These are phyloP conservation scores for Glaucopsyche alexis DNA, from an alignment of 2,888 invertebrate species.

Conservation along the genomic window DNA sequence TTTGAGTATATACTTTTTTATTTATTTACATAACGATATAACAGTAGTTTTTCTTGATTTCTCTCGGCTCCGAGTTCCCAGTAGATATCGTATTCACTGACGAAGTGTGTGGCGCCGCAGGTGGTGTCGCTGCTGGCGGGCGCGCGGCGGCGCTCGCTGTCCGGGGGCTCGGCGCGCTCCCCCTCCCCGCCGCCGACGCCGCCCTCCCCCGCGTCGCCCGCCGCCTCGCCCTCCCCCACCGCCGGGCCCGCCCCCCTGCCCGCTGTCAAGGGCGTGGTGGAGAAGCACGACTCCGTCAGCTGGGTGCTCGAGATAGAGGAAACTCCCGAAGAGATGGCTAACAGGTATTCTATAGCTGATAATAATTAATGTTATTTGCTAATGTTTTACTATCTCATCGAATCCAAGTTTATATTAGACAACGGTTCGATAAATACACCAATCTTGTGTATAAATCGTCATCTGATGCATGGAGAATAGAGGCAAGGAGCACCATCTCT, in stretches of 20 bases:
- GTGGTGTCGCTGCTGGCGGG: slow-evolving; percentile 70
- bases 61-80: too few species aligned
- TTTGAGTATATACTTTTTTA: too few species aligned
- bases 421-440: too few species aligned
- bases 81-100: background rate
- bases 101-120: slow-evolving; percentile 56
- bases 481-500: too few species aligned
- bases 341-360: slow-evolving; percentile 57
- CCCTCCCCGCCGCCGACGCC: slow-evolving; percentile 63
- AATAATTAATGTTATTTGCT: background rate
- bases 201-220: slow-evolving; percentile 67
- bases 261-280: slow-evolving; percentile 90
- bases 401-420: too few species aligned
- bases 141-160: slow-evolving; percentile 14
- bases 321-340: slow-evolving; percentile 85
- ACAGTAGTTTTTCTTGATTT: too few species aligned
- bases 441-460: too few species aligned
- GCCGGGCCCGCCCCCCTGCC: slow-evolving; percentile 79
- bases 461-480: too few species aligned
- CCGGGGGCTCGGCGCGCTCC: slow-evolving; percentile 29
- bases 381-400: too few species aligned
- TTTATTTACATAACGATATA: too few species aligned
- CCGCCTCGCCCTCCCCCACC: slow-evolving; percentile 61
- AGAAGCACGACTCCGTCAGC: slow-evolving; percentile 92
- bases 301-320: slow-evolving; percentile 91